phyloP scores from a whole-genome alignment of 2,113 vertebrate genomes.

The Pterocles gutturalis region DNA sequence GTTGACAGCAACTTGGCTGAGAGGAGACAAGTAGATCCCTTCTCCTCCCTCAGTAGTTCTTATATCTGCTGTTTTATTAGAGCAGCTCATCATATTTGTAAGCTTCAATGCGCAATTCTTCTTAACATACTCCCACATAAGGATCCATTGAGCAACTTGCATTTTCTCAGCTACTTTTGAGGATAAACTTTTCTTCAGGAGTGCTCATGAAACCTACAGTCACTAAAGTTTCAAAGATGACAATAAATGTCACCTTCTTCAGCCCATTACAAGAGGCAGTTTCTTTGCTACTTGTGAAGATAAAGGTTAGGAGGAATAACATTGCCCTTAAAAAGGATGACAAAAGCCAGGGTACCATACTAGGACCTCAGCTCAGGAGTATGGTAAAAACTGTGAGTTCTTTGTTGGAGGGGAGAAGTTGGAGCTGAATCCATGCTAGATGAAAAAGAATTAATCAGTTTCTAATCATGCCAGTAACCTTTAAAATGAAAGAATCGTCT shows the following conservation, averaged over 20 bases:
- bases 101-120: conserved; percentile 45
- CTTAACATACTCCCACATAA: conserved; percentile 21
- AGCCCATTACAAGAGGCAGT: not conserved
- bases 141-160: conserved; percentile 8
- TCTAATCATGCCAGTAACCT: not conserved
- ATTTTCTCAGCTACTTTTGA: conserved; percentile 27
- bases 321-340: not conserved
- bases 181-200: not conserved
- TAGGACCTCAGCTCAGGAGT: not conserved
- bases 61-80: conserved; percentile 31
- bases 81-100: conserved; percentile 58
- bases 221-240: not conserved
- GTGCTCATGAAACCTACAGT: not conserved
- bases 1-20: conserved; percentile 10
- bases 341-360: not conserved
- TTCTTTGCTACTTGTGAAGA: not conserved
- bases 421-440: not conserved
- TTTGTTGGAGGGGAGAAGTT: not conserved
- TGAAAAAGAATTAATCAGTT: not conserved
- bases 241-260: not conserved
- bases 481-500: not conserved
- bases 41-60: not conserved
- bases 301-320: not conserved
- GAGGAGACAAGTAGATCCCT: not conserved
- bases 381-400: not conserved